A percentile compares a stretch with the other conserved stretches of the same genome.
Conservation (phyloP, 2,113 vertebrate genomes). For the Rynchops niger region DNA sequence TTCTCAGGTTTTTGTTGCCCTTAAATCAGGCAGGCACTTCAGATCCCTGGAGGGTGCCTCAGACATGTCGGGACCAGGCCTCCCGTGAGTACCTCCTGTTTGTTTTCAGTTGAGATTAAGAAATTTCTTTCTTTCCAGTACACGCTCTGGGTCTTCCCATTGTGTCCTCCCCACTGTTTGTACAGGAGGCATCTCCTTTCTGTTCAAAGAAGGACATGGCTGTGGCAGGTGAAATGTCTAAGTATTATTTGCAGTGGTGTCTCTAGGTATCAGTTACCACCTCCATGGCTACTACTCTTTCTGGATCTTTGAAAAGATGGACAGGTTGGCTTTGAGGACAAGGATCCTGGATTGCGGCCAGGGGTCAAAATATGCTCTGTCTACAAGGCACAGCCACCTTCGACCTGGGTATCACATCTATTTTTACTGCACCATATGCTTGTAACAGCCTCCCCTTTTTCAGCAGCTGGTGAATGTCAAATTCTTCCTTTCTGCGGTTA, state of each 20-base stretch:
- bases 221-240: not conserved
- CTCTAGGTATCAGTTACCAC: not conserved
- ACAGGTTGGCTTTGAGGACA: not conserved
- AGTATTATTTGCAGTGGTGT: accelerated
- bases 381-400: not conserved
- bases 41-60: not conserved
- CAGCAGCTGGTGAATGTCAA: not conserved
- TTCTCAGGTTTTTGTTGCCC: not conserved
- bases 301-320: not conserved
- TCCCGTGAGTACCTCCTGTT: not conserved
- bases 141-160: accelerated
- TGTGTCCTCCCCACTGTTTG: not conserved
- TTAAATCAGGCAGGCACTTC: not conserved
- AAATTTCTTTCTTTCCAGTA: not conserved
- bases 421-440: not conserved
- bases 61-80: not conserved
- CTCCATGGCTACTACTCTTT: accelerated
- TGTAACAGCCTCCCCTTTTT: not conserved
- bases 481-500: not conserved
- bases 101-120: not conserved
- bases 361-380: not conserved
- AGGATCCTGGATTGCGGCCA: not conserved
- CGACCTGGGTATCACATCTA: not conserved
- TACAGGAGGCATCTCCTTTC: not conserved
- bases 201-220: not conserved